Conservation (phyloP, 2,113 vertebrate species). For the Glareola pratincola region DNA sequence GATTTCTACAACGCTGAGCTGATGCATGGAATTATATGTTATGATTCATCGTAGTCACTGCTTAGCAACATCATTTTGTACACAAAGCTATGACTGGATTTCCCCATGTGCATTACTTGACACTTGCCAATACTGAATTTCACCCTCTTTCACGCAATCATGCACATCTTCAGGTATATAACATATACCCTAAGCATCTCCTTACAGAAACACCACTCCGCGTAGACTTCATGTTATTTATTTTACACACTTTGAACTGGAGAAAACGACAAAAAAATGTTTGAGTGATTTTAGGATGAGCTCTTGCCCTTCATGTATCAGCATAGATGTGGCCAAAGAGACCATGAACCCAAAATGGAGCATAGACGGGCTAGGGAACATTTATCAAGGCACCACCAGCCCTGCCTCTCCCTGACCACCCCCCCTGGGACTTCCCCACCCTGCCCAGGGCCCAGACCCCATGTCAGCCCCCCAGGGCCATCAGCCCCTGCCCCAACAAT, state of each 20-base stretch:
- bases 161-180: background rate
- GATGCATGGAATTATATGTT: background rate
- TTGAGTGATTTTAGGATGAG: background rate
- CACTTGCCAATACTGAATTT: background rate
- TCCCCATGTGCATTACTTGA: background rate
- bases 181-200: background rate
- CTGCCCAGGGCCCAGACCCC: background rate
- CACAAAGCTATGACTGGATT: background rate
- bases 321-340: background rate
- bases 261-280: background rate
- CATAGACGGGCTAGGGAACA: background rate
- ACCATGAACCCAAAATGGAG: background rate
- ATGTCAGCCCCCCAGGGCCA: fast-evolving
- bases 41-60: background rate
- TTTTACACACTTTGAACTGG: background rate
- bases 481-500: background rate
- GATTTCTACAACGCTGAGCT: background rate
- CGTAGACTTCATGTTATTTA: background rate
- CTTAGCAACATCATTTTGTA: background rate
- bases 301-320: background rate
- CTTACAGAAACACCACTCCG: background rate
- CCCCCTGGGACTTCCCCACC: background rate
- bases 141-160: background rate
- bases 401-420: background rate
- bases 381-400: background rate